These are phyloP conservation scores for Galbula dea DNA, from an alignment of 2,113 vertebrate species.

Conservation along the genomic window DNA sequence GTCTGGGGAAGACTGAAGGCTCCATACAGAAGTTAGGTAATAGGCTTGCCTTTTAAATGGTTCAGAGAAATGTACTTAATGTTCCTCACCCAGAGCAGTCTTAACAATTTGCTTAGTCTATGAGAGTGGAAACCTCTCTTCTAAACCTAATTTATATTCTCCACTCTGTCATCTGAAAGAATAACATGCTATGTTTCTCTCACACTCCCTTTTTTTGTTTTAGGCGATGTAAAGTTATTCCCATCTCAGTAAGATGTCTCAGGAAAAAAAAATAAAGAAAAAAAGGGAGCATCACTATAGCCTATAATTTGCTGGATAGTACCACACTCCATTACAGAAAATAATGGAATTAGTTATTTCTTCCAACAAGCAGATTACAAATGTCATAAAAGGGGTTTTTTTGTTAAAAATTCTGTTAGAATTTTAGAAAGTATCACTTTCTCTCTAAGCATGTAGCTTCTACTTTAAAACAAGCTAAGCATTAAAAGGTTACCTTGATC, in stretches of 20 bases:
- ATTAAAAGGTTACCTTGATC: slow-evolving; percentile 79
- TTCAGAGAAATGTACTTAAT: background rate
- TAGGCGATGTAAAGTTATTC: background rate
- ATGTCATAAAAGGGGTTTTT: background rate
- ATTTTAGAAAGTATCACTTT: background rate
- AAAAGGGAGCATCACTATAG: background rate
- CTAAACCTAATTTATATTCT: background rate
- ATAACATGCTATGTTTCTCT: background rate
- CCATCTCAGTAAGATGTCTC: background rate
- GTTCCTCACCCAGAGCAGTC: background rate
- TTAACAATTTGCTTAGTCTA: background rate
- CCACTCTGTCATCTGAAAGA: background rate
- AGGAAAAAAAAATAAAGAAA: background rate
- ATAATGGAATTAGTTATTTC: background rate
- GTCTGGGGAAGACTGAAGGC: background rate
- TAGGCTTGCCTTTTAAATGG: background rate
- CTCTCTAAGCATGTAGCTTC: background rate
- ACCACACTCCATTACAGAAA: background rate
- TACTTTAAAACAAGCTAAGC: background rate
- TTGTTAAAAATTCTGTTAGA: background rate
- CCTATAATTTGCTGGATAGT: background rate
- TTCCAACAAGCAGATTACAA: background rate
- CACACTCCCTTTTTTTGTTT: background rate
- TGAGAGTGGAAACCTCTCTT: background rate
- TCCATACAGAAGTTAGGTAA: background rate